Conservation (phyloP, 2,113 vertebrate genomes). For the Thomomys bottae region DNA sequence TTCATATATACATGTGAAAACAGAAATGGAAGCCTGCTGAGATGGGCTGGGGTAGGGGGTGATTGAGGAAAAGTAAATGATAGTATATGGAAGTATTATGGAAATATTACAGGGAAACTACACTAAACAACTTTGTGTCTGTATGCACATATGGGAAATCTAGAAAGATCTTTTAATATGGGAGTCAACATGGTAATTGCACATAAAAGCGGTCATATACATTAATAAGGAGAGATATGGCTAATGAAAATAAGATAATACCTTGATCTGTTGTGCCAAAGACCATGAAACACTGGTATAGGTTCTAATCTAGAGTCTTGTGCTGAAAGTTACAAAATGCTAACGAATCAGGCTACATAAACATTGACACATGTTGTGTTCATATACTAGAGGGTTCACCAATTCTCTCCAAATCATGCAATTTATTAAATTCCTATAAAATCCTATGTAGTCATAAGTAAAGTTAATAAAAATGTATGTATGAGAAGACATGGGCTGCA, state of each 20-base stretch:
- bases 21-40: too few relatives aligned
- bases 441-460: background rate
- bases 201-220: background rate
- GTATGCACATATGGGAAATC: background rate
- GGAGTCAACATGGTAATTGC: background rate
- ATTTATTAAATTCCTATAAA: background rate
- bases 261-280: background rate
- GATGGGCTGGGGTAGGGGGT: too few relatives aligned
- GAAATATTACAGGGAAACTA: too few relatives aligned
- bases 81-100: too few relatives aligned
- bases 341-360: background rate
- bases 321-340: slow-evolving; percentile 12
- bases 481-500: background rate
- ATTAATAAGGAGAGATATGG: background rate
- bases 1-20: too few relatives aligned
- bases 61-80: too few relatives aligned
- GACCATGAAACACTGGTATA: background rate
- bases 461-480: background rate
- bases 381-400: background rate
- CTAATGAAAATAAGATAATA: background rate
- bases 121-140: too few relatives aligned
- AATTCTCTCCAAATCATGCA: background rate
- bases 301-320: background rate
- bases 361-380: background rate
- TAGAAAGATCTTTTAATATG: background rate